A percentile compares a stretch with the other conserved stretches of the same genome.
phyloP scores from a whole-genome alignment of 2,113 vertebrate genomes.

The Cyrtonyx montezumae region DNA sequence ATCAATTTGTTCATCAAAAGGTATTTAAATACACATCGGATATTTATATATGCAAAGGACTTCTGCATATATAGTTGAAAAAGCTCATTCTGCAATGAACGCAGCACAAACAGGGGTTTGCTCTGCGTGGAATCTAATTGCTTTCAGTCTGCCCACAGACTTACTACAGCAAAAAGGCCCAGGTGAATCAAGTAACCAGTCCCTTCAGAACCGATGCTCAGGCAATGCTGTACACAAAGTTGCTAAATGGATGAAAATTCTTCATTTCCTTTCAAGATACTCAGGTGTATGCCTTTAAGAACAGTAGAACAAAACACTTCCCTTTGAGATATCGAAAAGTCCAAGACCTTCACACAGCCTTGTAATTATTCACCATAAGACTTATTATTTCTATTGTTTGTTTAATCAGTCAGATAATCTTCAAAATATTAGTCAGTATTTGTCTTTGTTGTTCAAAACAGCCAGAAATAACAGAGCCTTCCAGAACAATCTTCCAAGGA shows the following conservation, averaged over 20 bases:
- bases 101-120: neutral
- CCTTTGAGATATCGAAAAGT: neutral
- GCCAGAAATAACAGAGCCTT: neutral
- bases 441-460: neutral
- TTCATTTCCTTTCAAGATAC: neutral
- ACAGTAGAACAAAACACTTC: neutral
- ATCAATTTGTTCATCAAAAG: neutral
- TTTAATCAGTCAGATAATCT: neutral
- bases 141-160: neutral
- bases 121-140: neutral
- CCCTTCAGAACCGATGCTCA: neutral
- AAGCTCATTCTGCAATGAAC: neutral
- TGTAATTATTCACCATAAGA: neutral
- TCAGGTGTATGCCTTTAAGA: neutral
- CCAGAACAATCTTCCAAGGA: neutral
- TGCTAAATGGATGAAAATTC: neutral
- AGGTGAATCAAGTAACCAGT: neutral
- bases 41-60: neutral
- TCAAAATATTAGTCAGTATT: neutral
- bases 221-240: neutral
- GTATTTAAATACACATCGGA: neutral
- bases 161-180: neutral
- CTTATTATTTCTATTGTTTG: neutral
- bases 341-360: neutral
- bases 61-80: neutral